Base-by-base conservation (phyloP, 2,888 invertebrate genomes). In the Papilio protenor region DNA sequence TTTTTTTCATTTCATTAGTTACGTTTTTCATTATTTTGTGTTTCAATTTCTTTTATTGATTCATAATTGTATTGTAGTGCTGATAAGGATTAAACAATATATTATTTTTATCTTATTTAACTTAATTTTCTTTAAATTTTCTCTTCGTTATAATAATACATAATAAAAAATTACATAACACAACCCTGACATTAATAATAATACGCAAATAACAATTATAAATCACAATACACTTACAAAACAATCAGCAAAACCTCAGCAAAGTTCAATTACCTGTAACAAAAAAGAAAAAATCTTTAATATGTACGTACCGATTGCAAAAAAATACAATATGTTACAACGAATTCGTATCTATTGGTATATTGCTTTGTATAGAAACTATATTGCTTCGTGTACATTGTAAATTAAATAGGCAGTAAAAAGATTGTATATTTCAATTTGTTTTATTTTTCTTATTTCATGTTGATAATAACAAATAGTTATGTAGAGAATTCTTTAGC, bases 201-300 rank as follows among this genome's bases (percentile, higher is more conserved):
- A 10, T 18, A 72, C 40, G 40, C 21, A 49, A n/a, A 52, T 72
- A 64, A 72, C 40, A 75, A 77, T 78, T 52, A 77, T 79, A 75
- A 73, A 49, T 72, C 66, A 73, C 66, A 75, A 76, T 81, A 80
- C 77, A 75, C 74, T 61, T 73, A 52, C 57, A 74, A 75, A 77
- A 77, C 73, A 72, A 71, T 76, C 79, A 40, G 66, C 79, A 70
- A 59, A 40, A 40, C 71, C 1, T 47, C 59, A 33, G 1, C 49
- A 47, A 82, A 82, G 88, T 85, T 90, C 90, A 89, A 85, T 90
- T 91, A 91, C 91, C 91, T 91, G 90, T 76, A 90, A 91, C 87
- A 89, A 89, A 89, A 89, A 87, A 86, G 82, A 79, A 78, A 81
- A 84, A 86, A 85, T 84, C 80, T 79, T 84, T 83, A 84, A 83